Evolutionary conservation across 2,113 vertebrate species (phyloP), one percentile per base, ranked within the genome.

Genomic region (Calyptommatus sinebrachiatus): DNA sequence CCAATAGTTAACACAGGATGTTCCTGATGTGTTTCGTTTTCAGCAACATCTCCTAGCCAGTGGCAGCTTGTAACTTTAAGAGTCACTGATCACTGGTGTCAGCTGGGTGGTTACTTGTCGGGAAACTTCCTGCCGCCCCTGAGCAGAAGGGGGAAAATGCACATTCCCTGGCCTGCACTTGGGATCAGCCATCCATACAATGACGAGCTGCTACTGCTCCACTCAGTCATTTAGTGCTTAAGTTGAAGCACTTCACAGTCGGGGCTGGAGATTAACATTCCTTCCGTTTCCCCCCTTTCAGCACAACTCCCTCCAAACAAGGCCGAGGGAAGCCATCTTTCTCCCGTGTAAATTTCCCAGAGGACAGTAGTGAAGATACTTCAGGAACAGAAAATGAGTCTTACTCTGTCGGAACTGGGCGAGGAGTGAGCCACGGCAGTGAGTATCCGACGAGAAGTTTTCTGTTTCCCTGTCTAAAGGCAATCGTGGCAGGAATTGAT

Each of bases 341-440:
- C 91, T 97, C 98, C 8, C 95, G 98, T 73, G 97, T 97, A 0
- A 96, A 97, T 60, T 99, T 99, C 90, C 97, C 96, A 0, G 98
- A 99, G 78, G 98, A 99, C 92, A 99, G 98, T 94, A 99, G 98
- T 0, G 98, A 99, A 91, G 98, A 99, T 87, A 99, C 98, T 0
- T 99, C 98, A 0, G 98, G 98, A 85, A 99, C 98, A 0, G 98
- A 99, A 87, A 99, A 99, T 0, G 98, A 99, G 89, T 98, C 98
- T 53, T 99, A 99, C 93, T 98, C 98, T 0, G 96, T 98, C 53
- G 96, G 97, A 87, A 95, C 97, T 0, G 96, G 97, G 60, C 95
- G 97, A 84, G 85, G 96, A 0, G 97, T 97, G 86, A 97, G 97
- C 60, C 98, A 99, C 0, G 48, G 95, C 91, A 94, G 98, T 99